Conservation (phyloP, 2,888 invertebrate genomes). For the Lasioglossum figueresi region DNA sequence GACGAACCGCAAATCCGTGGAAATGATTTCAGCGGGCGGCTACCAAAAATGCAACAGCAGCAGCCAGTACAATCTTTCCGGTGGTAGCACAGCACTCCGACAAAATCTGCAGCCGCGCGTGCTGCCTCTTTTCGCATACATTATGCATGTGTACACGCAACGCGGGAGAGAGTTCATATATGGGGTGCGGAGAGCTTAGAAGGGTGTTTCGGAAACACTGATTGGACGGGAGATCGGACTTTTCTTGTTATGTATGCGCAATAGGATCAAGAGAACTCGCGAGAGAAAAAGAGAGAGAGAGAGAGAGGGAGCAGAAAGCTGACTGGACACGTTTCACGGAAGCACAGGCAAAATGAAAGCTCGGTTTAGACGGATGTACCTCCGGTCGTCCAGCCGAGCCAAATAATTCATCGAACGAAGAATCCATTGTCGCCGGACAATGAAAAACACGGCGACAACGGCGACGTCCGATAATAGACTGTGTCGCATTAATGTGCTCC, state of each 20-base stretch:
- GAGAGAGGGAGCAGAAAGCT: slow-evolving; percentile 21
- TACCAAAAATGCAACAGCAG: slow-evolving; percentile 59
- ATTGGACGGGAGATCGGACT: slow-evolving; percentile 49
- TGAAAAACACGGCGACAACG: not conserved
- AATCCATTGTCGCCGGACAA: slow-evolving; percentile 43
- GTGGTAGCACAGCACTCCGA: slow-evolving; percentile 20
- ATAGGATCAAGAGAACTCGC: slow-evolving; percentile 36
- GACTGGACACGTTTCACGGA: slow-evolving; percentile 45
- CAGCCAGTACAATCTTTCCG: slow-evolving; percentile 45
- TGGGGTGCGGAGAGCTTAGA: slow-evolving; percentile 38
- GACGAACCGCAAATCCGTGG: slow-evolving; percentile 43
- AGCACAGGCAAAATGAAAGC: slow-evolving; percentile 36
- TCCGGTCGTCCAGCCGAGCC: not conserved
- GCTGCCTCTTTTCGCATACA: slow-evolving; percentile 48
- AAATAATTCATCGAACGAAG: slow-evolving; percentile 48
- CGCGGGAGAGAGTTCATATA: slow-evolving; percentile 3
- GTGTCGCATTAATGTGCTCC: not conserved
- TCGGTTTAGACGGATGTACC: slow-evolving; percentile 18
- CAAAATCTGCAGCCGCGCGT: not conserved
- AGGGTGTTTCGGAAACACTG: slow-evolving; percentile 46
- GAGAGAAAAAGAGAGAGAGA: not conserved
- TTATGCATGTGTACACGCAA: slow-evolving; percentile 54
- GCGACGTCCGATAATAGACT: slow-evolving; percentile 14
- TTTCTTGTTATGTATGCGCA: slow-evolving; percentile 49
- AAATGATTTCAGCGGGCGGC: slow-evolving; percentile 38